Base-by-base conservation (phyloP, 2,113 vertebrate genomes). In the Xiphophorus couchianus region DNA sequence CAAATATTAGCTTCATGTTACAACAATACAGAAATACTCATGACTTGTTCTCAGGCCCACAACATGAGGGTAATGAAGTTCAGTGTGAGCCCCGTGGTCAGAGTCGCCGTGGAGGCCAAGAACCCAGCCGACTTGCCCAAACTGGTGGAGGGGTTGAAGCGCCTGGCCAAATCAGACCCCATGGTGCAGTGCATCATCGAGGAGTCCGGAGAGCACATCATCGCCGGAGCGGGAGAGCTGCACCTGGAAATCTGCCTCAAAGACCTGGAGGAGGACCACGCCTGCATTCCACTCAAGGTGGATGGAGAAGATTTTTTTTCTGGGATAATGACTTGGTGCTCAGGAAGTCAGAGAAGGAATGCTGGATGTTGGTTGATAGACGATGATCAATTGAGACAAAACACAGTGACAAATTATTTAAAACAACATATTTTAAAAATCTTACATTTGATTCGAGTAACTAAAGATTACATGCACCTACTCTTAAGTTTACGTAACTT, bases 151-250 rank as follows among this genome's bases (percentile, higher is more conserved):
- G 97, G 97, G 0, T 91, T 99, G 80, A 99, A 99, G 63, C 95
- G 97, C 31, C 91, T 98, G 82, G 97, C 97, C 88, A 98, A 98
- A 89, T 98, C 97, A 0, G 97, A 99, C 86, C 97, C 97, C 44
- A 99, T 99, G 97, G 97, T 99, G 90, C 97, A 99, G 96, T 99
- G 97, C 77, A 97, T 98, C 92, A 98, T 98, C 0, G 97, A 99
- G 89, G 97, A 99, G 90, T 98, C 97, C 0, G 97, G 97, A 0
- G 97, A 99, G 91, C 97, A 99, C 90, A 99, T 99, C 92, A 95
- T 99, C 0, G 97, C 97, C 0, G 97, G 97, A 0, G 97, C 97
- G 0, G 97, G 97, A 0, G 97, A 99, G 90, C 93, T 99, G 85
- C 97, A 98, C 80, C 86, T 98, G 86, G 97, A 98, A 91, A 98